phyloP scores from a whole-genome alignment of 2,888 invertebrate genomes.

The Chaitophorus viminalis region DNA sequence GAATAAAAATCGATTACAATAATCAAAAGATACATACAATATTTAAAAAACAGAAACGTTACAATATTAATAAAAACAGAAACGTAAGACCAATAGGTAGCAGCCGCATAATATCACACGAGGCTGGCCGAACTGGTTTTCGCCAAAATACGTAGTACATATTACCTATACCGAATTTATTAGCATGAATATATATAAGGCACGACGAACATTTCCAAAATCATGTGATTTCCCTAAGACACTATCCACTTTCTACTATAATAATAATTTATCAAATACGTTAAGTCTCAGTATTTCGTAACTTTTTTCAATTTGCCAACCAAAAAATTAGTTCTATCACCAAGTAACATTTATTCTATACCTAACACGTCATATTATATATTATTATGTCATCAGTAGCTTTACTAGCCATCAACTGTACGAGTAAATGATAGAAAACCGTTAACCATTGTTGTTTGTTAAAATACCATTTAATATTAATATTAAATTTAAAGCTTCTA shows the following conservation, averaged over 20 bases:
- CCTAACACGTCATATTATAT: neutral
- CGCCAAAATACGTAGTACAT: neutral
- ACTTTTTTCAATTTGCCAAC: neutral
- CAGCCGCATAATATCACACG: neutral
- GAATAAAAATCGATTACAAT: neutral
- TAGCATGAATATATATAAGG: neutral
- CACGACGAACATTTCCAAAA: conserved; percentile 16
- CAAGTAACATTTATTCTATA: neutral
- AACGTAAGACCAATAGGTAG: neutral
- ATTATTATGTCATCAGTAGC: neutral
- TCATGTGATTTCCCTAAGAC: conserved; percentile 2
- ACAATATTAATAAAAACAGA: neutral
- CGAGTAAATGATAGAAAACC: neutral
- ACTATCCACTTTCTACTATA: conserved; percentile 36
- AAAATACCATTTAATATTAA: too few relatives aligned
- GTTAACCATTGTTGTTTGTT: too few relatives aligned
- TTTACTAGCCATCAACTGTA: neutral
- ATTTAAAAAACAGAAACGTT: neutral
- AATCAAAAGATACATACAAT: neutral
- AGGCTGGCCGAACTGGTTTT: conserved; percentile 31
- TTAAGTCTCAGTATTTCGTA: neutral
- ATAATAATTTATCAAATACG: neutral
- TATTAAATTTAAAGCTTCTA: too few relatives aligned
- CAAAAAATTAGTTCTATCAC: neutral
- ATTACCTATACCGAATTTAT: neutral